Evolutionary conservation across 2,113 vertebrate genomes (phyloP).

Genomic region (Stigmatopora nigra): DNA sequence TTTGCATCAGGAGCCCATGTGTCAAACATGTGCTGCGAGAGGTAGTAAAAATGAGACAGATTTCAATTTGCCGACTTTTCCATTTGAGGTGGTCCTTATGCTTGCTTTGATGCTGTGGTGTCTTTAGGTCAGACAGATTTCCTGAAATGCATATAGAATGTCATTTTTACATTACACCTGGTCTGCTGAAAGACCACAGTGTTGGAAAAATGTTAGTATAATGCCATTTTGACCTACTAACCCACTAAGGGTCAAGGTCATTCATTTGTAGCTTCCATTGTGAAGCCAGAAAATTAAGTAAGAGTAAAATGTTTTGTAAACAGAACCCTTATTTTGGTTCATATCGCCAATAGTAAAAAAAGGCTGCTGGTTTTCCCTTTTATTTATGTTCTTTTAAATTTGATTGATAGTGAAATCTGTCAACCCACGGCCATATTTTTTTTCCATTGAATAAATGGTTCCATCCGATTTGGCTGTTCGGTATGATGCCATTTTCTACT

Average conservation of each 20-base stretch:
- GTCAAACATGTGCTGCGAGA: constrained; percentile 15
- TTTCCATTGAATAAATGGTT: not conserved
- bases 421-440: not conserved
- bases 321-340: not conserved
- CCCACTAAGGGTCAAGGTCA: not conserved
- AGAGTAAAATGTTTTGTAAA: not conserved
- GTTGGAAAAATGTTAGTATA: constrained; percentile 8
- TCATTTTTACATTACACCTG: not conserved
- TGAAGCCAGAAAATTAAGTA: constrained; percentile 1
- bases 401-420: not conserved
- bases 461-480: not conserved
- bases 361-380: not conserved
- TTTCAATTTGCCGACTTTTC: constrained; percentile 14
- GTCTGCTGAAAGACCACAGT: constrained; percentile 5
- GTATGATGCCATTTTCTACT: not conserved
- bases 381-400: not conserved
- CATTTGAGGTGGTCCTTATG: constrained; percentile 31
- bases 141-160: constrained; percentile 1
- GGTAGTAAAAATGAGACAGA: constrained; percentile 24
- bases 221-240: not conserved
- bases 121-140: constrained; percentile 4
- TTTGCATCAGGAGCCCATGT: constrained; percentile 17
- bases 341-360: not conserved
- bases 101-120: constrained; percentile 26
- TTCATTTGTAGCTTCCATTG: not conserved